These are phyloP conservation scores for Polyploca ridens DNA, from an alignment of 2,888 invertebrate genomes.

Conservation along the genomic window DNA sequence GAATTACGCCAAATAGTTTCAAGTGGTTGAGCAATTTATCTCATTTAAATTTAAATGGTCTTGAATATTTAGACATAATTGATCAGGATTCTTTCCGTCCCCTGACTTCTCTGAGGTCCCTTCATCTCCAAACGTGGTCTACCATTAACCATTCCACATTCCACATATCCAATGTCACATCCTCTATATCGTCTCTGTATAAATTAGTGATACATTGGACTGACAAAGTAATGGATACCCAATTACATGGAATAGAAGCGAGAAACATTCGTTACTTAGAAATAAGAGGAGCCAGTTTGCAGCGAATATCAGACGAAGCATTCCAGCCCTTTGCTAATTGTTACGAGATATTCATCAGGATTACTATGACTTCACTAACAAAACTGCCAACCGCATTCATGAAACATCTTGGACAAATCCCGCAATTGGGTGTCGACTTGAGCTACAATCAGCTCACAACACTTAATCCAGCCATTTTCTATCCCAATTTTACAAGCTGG, in stretches of 20 bases:
- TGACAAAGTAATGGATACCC: constrained; percentile 89
- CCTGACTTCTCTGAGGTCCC: constrained; percentile 88
- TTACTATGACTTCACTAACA: constrained; percentile 90
- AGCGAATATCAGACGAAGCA: constrained; percentile 90
- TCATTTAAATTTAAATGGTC: constrained; percentile 89
- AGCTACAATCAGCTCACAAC: constrained; percentile 91
- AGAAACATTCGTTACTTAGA: constrained; percentile 92
- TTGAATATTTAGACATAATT: constrained; percentile 89
- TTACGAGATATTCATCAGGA: constrained; percentile 90
- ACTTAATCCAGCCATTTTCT: constrained; percentile 93
- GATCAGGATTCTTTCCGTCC: constrained; percentile 90
- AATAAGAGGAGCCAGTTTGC: constrained; percentile 90
- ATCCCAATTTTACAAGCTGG: constrained; percentile 94
- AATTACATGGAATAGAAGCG: constrained; percentile 90
- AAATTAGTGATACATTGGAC: constrained; percentile 91
- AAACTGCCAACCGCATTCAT: constrained; percentile 92
- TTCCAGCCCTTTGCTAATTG: constrained; percentile 90
- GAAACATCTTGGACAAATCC: constrained; percentile 90
- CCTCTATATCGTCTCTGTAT: constrained; percentile 89
- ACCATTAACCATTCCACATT: constrained; percentile 87
- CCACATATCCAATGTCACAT: constrained; percentile 89
- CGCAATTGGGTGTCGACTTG: constrained; percentile 92
- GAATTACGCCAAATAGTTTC: constrained; percentile 89
- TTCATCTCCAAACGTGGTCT: constrained; percentile 90
- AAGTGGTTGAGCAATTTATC: constrained; percentile 88